phyloP scores from a whole-genome alignment of 2,113 vertebrate species.

The Ictalurus punctatus region DNA sequence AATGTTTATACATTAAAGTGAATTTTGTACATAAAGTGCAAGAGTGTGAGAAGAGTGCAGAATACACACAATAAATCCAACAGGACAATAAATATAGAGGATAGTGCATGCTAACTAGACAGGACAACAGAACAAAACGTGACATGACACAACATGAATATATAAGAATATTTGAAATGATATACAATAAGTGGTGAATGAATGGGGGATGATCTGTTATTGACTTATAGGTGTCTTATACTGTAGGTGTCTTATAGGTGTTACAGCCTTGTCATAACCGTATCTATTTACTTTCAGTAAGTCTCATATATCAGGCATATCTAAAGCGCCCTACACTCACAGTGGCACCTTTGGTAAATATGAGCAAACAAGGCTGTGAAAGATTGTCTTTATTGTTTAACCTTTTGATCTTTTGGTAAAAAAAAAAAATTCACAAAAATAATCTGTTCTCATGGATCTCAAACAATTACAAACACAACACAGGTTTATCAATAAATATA shows the following conservation, averaged over 20 bases:
- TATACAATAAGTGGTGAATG: not conserved
- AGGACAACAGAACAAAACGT: not conserved
- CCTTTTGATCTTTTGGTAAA: too few relatives aligned
- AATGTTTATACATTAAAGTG: not conserved
- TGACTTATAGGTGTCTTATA: not conserved
- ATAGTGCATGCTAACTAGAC: not conserved
- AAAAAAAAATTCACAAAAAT: too few relatives aligned
- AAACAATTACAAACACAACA: too few relatives aligned
- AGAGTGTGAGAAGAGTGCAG: not conserved
- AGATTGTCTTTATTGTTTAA: too few relatives aligned
- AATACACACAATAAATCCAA: not conserved
- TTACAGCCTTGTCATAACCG: not conserved
- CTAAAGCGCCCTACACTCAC: too few relatives aligned
- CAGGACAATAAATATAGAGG: not conserved
- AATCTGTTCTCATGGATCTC: too few relatives aligned
- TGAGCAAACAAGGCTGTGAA: too few relatives aligned
- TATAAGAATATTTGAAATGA: not conserved
- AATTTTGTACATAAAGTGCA: not conserved
- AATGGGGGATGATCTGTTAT: not conserved
- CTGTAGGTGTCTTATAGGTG: not conserved
- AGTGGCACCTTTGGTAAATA: too few relatives aligned
- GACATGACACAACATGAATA: not conserved
- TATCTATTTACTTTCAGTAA: not conserved
- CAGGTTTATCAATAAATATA: too few relatives aligned
- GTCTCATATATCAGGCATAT: not conserved